Base-by-base conservation (phyloP, 2,113 vertebrate species). In the Tenebrosternarchus preto region DNA sequence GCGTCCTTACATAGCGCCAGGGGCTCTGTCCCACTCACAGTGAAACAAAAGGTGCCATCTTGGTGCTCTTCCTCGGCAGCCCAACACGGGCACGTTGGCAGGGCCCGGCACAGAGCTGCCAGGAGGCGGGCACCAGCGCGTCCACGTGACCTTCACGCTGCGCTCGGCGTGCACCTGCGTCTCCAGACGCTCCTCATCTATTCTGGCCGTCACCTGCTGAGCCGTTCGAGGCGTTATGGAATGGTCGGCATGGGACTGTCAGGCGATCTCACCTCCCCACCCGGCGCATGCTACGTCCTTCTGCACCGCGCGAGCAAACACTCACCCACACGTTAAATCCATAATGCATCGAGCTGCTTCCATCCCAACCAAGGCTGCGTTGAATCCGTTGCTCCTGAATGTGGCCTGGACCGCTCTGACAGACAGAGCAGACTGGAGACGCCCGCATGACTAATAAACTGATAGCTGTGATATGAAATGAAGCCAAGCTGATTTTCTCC, bases 401-500 rank as follows among this genome's bases (percentile, higher is more conserved):
- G 72, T 67, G 46, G 46, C 79, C 74, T 59, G 61, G 74, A 67
- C 61, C 43, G 22, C 22, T 46, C 50, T 57, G 61, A 22, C n/a
- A 82, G 76, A 77, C 8, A 1, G 61, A 68, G 63, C 31, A 70
- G 81, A 75, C 39, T 75, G 79, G 57, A 78, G 59, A 82, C 56
- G 81, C 70, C 70, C 67, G 36, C 69, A 29, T 22, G 53, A 73
- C 56, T 64, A 27, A 86, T 80, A 74, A 74, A 85, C 77, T 82
- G 24, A 86, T 73, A 20, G 24, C 76, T 31, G 76, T 64, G 56
- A 71, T 50, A 56, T 79, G 56, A 82, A 83, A 83, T 66, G 81
- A 81, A 80, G 59, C 46, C 55, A 56, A 82, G 68, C 39, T 79
- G 78, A 87, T 88, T 31, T 55, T 39, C 75, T 84, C 80, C 82